Base-by-base conservation (phyloP, 2,888 invertebrate species). In the Dicyrtoma fusca region DNA sequence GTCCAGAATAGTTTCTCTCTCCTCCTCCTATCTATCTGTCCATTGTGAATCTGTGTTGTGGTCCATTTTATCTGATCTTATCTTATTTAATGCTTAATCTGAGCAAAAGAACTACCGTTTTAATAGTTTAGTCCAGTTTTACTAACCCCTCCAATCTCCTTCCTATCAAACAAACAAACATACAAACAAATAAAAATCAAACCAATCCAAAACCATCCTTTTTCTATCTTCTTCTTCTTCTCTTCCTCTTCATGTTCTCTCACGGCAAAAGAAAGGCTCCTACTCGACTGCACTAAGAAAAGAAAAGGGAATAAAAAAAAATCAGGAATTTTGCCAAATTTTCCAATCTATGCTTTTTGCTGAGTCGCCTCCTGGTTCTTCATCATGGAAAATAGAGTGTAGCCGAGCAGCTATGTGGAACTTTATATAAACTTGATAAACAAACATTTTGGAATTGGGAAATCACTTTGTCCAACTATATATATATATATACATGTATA, bases 1-100 rank as follows among this genome's bases (percentile, higher is more conserved):
- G 69, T 69, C 69, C 73, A 73, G 59, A 68, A 69, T 42, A 62
- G 26, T 53, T 69, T 69, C 47, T 71, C 26, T 34, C 42, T 69
- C 62, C 34, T 63, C 53, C 44, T 57, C 42, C 44, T 6, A 49
- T 14, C 34, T 63, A 42, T 71, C 57, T 68, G 45, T 53, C 66
- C 57, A 45, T 25, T 64, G 44, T 53, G 21, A 53, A 26, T 61
- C 14, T 57, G 57, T 17, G 14, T 8, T 61, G 61, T 61, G 61
- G 61, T 61, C 61, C 61, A 61, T 61, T 19, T 19, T 14, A 34
- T 21, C n/a, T n/a, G n/a, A n/a, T 53, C 53, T 53, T 3, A 53
- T 53, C 53, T 53, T 53, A 53, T 57, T 57, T 57, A 57, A 57
- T 26, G 57, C 57, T 57, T 57, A 23, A 57, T 57, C 57, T 26